Percentiles rank a stretch among this genome's conserved stretches.
Conservation (phyloP, 1,140 invertebrate genomes). For the Hyles vespertilio region DNA sequence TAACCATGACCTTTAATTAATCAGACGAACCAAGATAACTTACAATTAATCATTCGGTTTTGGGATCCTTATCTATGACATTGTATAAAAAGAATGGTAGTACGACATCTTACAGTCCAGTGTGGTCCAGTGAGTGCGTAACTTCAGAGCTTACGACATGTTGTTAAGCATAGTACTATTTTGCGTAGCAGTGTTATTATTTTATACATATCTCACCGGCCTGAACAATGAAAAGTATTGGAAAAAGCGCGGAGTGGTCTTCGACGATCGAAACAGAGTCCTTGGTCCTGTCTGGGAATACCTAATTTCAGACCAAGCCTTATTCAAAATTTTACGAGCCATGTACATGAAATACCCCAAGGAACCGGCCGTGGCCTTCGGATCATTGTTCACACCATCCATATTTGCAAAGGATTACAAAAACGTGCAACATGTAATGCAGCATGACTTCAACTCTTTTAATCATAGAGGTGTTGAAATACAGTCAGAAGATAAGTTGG, state of each 20-base stretch:
- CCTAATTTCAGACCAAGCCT: constrained; percentile 12
- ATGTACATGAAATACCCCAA: constrained; percentile 31
- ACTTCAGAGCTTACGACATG: too few relatives aligned
- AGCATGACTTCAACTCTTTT: constrained; percentile 71
- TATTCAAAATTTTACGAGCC: constrained; percentile 26
- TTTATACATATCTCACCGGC: constrained; percentile 18
- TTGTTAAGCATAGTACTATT: too few relatives aligned
- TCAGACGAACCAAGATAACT: too few relatives aligned
- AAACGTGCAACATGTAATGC: constrained; percentile 68
- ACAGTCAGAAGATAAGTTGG: constrained; percentile 72
- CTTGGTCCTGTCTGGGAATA: constrained; percentile 27
- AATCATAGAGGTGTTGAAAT: constrained; percentile 60
- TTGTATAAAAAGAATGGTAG: too few relatives aligned
- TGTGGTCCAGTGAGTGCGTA: too few relatives aligned
- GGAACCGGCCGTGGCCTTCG: constrained; percentile 45
- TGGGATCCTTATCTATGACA: too few relatives aligned
- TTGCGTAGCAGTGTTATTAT: neutral
- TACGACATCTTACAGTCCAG: too few relatives aligned
- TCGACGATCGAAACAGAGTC: constrained; percentile 17
- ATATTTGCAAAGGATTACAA: constrained; percentile 67
- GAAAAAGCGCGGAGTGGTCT: constrained; percentile 27
- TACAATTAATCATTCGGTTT: too few relatives aligned
- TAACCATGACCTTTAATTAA: too few relatives aligned
- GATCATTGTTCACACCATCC: constrained; percentile 47
- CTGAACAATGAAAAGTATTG: constrained; percentile 31